Conservation (phyloP, 2,797 vertebrate species). For the Ptychadena robeensis region DNA sequence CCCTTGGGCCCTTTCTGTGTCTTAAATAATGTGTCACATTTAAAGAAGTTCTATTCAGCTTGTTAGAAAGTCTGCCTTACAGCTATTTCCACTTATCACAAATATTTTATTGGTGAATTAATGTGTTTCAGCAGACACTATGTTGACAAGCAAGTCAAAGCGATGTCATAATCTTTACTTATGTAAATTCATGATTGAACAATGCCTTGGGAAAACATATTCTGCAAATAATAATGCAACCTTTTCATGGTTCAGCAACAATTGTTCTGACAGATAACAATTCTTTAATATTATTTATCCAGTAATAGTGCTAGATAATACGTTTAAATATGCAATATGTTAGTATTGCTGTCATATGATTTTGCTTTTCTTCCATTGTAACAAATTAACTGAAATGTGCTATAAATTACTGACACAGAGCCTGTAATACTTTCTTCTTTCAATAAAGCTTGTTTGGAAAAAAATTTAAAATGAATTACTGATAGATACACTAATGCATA, state of each 20-base stretch:
- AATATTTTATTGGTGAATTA: conserved; percentile 66
- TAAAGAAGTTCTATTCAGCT: conserved; percentile 31
- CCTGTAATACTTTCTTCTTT: too few relatives aligned
- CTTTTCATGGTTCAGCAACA: conserved; percentile 38
- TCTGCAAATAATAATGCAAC: conserved; percentile 33
- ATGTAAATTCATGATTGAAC: conserved; percentile 70
- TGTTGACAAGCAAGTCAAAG: conserved; percentile 67
- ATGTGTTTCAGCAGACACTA: conserved; percentile 68
- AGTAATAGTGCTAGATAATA: conserved; percentile 11
- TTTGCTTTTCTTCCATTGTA: background rate
- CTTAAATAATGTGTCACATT: conserved; percentile 48
- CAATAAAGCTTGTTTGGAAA: too few relatives aligned
- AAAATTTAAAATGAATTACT: too few relatives aligned
- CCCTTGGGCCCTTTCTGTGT: conserved; percentile 27
- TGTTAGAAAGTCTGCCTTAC: conserved; percentile 48
- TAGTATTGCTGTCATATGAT: background rate
- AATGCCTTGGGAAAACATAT: conserved; percentile 67
- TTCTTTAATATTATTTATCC: conserved; percentile 24
- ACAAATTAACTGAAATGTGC: background rate
- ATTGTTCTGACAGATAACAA: conserved; percentile 51
- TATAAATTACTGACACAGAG: too few relatives aligned
- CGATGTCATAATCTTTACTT: conserved; percentile 71
- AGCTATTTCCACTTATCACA: conserved; percentile 57
- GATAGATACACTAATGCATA: too few relatives aligned
- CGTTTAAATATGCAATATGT: conserved; percentile 1